Conservation (phyloP, 2,113 vertebrate genomes). For the Colius striatus region DNA sequence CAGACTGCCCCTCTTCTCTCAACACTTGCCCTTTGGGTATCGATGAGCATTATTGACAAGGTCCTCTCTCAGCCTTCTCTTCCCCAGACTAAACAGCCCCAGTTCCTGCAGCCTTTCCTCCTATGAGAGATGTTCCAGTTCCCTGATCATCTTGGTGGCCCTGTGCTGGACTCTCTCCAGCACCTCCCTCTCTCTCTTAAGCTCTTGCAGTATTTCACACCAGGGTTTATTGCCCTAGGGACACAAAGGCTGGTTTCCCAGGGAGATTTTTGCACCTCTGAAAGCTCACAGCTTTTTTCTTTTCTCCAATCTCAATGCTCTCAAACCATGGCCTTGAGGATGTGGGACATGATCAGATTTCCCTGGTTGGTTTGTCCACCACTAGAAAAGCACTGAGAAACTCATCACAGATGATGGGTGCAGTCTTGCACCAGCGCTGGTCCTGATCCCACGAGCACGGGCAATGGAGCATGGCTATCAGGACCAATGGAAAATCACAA, state of each 20-base stretch:
- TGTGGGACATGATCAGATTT: not conserved
- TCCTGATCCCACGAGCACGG: not conserved
- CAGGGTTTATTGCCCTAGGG: not conserved
- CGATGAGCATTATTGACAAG: too few relatives aligned
- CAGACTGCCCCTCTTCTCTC: too few relatives aligned
- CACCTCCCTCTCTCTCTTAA: too few relatives aligned
- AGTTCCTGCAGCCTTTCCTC: too few relatives aligned
- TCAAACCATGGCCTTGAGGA: not conserved
- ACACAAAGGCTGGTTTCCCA: not conserved
- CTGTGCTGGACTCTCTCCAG: too few relatives aligned
- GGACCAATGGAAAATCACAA: not conserved
- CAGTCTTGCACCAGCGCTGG: not conserved
- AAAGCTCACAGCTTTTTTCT: not conserved
- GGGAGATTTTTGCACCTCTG: not conserved
- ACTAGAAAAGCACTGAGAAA: not conserved
- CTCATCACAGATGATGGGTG: not conserved
- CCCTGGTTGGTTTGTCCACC: not conserved
- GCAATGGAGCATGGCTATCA: fast-evolving
- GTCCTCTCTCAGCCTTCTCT: too few relatives aligned
- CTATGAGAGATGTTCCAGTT: too few relatives aligned
- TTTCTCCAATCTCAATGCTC: not conserved
- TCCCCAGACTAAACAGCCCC: too few relatives aligned
- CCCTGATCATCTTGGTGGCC: too few relatives aligned
- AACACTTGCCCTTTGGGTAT: too few relatives aligned
- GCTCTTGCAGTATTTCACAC: not conserved